Conservation (phyloP, 2,888 invertebrate genomes). For the Sarcophaga subvicina region DNA sequence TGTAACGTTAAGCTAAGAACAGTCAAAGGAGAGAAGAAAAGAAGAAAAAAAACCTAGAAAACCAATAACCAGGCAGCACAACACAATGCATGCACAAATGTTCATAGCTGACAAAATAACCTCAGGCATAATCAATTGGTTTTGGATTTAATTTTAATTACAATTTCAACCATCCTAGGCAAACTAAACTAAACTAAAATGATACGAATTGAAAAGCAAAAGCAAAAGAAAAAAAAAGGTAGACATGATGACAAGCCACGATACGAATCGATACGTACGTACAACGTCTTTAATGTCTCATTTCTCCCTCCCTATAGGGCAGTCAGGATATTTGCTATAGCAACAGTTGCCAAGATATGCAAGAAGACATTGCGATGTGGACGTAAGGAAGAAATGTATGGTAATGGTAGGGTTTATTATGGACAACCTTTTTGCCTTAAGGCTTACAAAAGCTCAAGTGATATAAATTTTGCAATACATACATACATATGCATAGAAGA, state of each 20-base stretch:
- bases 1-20: too few species aligned
- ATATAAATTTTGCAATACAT: slow-evolving; percentile 36
- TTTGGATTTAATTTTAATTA: slow-evolving; percentile 79
- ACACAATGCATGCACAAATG: not conserved
- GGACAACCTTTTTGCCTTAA: slow-evolving; percentile 41
- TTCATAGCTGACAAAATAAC: slow-evolving; percentile 62
- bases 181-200: not conserved
- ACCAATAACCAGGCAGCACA: slow-evolving; percentile 13
- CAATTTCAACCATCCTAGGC: slow-evolving; percentile 68
- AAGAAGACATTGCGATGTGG: not conserved
- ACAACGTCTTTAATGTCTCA: not conserved
- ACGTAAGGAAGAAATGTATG: slow-evolving; percentile 7
- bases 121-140: slow-evolving; percentile 75
- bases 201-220: not conserved
- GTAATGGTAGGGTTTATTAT: slow-evolving; percentile 4
- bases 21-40: not conserved
- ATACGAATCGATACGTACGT: too few species aligned
- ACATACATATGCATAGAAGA: not conserved
- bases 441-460: slow-evolving; percentile 57
- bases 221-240: too few species aligned
- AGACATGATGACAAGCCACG: not conserved
- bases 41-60: not conserved
- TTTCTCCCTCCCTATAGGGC: not conserved
- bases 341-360: slow-evolving; percentile 55
- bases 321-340: slow-evolving; percentile 36